Evolutionary conservation across 2,888 invertebrate genomes (phyloP), one percentile per base, ranked within the genome.

Genomic region (Plagodis pulveraria): DNA sequence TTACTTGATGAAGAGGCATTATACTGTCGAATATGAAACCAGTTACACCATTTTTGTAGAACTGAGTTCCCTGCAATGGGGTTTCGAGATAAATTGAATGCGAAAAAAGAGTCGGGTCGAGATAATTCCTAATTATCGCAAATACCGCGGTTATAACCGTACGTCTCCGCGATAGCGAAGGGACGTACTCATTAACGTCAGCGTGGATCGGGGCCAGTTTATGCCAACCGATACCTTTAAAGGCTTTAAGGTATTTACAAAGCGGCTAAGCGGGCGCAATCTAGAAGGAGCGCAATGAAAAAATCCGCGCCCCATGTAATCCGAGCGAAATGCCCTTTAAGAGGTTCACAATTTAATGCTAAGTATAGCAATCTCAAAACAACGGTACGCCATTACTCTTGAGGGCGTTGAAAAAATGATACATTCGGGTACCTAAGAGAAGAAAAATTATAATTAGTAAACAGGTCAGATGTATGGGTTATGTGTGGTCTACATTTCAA

Each of bases 171-270:
- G 90, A 90, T 88, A 89, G 84, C 81, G 80, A 84, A 87, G 82
- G 85, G 84, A 81, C 86, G 74, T 81, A 78, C 84, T 90, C 89
- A 89, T 92, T 91, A 90, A 84, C 83, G 88, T 91, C 91, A 88
- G 74, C 84, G 72, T 77, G 80, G 84, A 86, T 86, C 81, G 76
- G 76, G 80, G 72, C 70, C 82, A 86, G 82, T 89, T 90, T 91
- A 88, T 79, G 79, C 76, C 77, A 77, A 76, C 86, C 88, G 84
- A 91, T 91, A 92, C 89, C 86, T 90, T 86, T 81, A 86, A 88
- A 88, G 86, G 89, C 86, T 90, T 86, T 81, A 86, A 88, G 89
- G 86, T 89, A 87, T 90, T 91, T 89, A 88, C 87, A 86, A 88
- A 89, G 84, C 81, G 51, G 84, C 83, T 85, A 83, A 89, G 81